A percentile compares a stretch with the other conserved stretches of the same genome.
phyloP scores from a whole-genome alignment of 2,113 vertebrate genomes.

The Donacobius atricapilla region DNA sequence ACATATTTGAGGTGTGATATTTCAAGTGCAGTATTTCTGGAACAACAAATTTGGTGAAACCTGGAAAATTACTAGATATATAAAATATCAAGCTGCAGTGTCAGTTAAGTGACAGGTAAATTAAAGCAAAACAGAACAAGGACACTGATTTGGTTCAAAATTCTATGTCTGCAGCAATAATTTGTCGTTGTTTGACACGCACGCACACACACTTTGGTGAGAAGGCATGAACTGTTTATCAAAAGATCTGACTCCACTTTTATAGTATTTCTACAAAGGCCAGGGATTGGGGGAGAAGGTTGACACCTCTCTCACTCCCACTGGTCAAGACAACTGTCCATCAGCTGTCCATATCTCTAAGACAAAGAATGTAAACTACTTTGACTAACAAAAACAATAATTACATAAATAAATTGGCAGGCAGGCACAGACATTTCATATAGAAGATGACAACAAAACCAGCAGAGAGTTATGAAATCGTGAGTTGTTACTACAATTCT shows the following conservation, averaged over 20 bases:
- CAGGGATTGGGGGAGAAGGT: too few relatives aligned
- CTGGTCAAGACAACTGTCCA: too few relatives aligned
- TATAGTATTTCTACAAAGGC: too few relatives aligned
- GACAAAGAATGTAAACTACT: too few relatives aligned
- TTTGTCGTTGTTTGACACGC: too few relatives aligned
- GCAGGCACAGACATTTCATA: constrained; percentile 1
- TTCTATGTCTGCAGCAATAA: constrained; percentile 22
- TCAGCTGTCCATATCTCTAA: too few relatives aligned
- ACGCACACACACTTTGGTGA: too few relatives aligned
- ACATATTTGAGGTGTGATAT: not conserved
- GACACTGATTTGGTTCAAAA: constrained; percentile 40
- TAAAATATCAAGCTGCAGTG: constrained; percentile 21
- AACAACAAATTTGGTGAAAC: constrained; percentile 3
- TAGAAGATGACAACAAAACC: not conserved
- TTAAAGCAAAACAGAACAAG: constrained; percentile 27
- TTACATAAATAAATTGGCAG: constrained; percentile 43
- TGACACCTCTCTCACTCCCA: too few relatives aligned
- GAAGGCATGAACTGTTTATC: too few relatives aligned
- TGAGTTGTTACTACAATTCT: not conserved
- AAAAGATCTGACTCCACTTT: too few relatives aligned
- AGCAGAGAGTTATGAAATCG: not conserved
- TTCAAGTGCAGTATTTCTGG: not conserved
- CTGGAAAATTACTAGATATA: constrained; percentile 22
- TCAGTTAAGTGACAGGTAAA: constrained; percentile 34
- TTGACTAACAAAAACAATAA: too few relatives aligned